Base-by-base conservation (phyloP, 2,113 vertebrate species). In the Eublepharis macularius region DNA sequence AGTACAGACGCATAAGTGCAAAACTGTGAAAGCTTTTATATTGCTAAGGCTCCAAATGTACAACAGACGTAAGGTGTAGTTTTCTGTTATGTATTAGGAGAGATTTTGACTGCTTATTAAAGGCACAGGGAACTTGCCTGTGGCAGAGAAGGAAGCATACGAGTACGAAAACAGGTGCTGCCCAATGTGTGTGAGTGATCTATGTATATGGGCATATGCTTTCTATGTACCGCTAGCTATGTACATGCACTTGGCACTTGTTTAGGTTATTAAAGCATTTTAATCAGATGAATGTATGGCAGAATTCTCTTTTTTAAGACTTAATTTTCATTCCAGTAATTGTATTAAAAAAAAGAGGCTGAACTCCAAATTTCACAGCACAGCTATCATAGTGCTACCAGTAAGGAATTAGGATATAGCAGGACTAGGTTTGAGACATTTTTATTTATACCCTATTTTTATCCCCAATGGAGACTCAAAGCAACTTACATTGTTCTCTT, bases 51-150 rank as follows among this genome's bases (percentile, higher is more conserved):
- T 83, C 51, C 47, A 3, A 29, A 69, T 17, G 32, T 10, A 4
- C 24, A 76, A 11, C 63, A 77, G 9, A 3, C 78, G 1, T 14
- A 87, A 65, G 2, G 63, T 45, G 0, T 0, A 84, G 86, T 87
- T 87, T 66, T 81, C 14, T 0, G 0, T 85, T 92, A 80, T 10
- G 63, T 84, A 17, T 41, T 80, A 70, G 70, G 12, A 24, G 29
- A 77, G 72, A 43, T 84, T 91, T 90, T 70, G 84, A 47, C 36
- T 80, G 45, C 86, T 82, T 89, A 73, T 68, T 86, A 32, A 85
- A 75, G 17, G 7, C 24, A 51, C 0, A 0, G 29, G 32, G n/a
- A 91, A 86, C 85, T 92, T 91, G 9, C 49, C 70, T 88, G 63
- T 68, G 80, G 66, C 60, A 82, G n/a, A 84, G 47, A 39, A 88